Evolutionary conservation across 2,113 vertebrate species (phyloP), one percentile per base, ranked within the genome.

Genomic region (Daphoenositta chrysoptera): DNA sequence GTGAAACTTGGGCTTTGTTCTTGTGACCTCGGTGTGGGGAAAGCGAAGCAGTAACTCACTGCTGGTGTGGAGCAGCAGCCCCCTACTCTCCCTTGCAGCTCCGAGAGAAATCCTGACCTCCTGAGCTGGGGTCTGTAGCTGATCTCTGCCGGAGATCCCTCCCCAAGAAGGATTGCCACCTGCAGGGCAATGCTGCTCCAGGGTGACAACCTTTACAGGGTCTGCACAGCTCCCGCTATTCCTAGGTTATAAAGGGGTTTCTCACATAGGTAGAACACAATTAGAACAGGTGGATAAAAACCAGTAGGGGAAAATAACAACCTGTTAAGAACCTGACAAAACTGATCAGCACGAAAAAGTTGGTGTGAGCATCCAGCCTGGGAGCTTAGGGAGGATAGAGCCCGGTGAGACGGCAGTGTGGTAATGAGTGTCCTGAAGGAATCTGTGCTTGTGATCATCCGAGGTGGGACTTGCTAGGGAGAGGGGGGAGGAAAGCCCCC

Each of bases 11-110:
- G 58, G n/a, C 37, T 87, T 0, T 37, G 26, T 40, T 48, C 23
- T 40, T 40, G 47, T 0, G 0, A 57, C 15, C 30, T 60, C 1
- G 2, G 37, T 9, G 4, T 11, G 15, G 15, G 22, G 19, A 24
- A 64, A 42, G 18, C 1, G 4, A n/a, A 60, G 71, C 20, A 51
- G 45, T 30, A 79, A 45, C 45, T 76, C 28, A 18, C 24, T 51
- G 42, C 50, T 77, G 58, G 11, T 40, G 14, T 1, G 26, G 31
- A 51, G 51, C 22, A 79, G 44, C 78, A 90, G 11, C 9, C 11
- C 7, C 11, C 7, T 10, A 1, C 60, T 60, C 42, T 61, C 39
- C 24, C 60, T 44, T 56, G 51, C 56, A 92, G 28, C 13, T 51
- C 30, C 0, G 3, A 51, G 13, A 68, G 68, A 19, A 87, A 76